Base-by-base conservation (phyloP, 2,113 vertebrate species). In the Acanthochromis polyacanthus region DNA sequence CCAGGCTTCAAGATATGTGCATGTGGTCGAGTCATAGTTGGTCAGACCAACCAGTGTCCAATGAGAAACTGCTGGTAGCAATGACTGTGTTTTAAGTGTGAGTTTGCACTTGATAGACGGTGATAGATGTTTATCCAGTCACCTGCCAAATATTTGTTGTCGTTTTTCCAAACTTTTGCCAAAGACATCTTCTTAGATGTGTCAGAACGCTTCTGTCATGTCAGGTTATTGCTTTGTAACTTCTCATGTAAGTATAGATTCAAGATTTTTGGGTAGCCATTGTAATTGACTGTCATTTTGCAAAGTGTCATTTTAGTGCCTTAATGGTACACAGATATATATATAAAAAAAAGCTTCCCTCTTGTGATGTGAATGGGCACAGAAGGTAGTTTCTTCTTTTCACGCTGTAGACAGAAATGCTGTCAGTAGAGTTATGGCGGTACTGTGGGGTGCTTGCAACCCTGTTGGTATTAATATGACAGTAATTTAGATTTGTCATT, bases 341-440 rank as follows among this genome's bases (percentile, higher is more conserved):
- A 25, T 1, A 25, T 3, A 48, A 74, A 82, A 52, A 48, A 52
- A 71, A 25, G 72, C 76, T 83, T 85, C 82, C 76, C 70, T 61
- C 51, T 48, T 82, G 57, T 73, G 32, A 15, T 68, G 5, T 52
- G 20, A 71, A 28, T n/a, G 25, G 71, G 60, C 62, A 73, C 55
- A 64, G 60, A 83, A 81, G 61, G 19, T 68, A 12, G 10, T 85
- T 79, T 82, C 28, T 83, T 58, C 48, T 79, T 83, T 65, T 86
- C 53, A 83, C 71, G 51, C 74, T 76, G 83, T 78, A 86, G 91
- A 87, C 88, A 88, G 84, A 82, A 89, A 89, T 88, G 62, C 65
- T 80, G 78, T n/a, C 58, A 46, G 61, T 59, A 61, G 62, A 88
- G 80, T 78, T 82, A 53, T 15, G 22, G 43, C 30, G 6, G 30